Percentiles rank a stretch among this genome's conserved stretches.
These are phyloP conservation scores for Latrodectus hesperus DNA, from an alignment of 2,888 invertebrate species.

Conservation along the genomic window DNA sequence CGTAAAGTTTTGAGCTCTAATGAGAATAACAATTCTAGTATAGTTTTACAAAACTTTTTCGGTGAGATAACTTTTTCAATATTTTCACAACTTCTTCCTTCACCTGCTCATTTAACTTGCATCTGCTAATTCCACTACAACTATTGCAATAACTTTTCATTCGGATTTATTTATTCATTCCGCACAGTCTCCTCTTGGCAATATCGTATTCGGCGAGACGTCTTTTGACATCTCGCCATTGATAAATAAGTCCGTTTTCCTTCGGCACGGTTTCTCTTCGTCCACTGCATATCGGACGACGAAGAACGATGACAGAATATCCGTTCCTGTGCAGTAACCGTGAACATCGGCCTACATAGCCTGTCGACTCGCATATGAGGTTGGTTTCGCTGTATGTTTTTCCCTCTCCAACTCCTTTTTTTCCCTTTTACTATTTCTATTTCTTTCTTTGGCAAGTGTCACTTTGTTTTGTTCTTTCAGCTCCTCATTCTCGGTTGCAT, in stretches of 20 bases:
- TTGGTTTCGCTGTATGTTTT: not conserved
- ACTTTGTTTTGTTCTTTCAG: too few relatives aligned
- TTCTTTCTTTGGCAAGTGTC: slow-evolving; percentile 8
- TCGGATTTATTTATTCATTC: too few relatives aligned
- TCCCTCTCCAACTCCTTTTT: not conserved
- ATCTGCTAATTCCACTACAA: too few relatives aligned
- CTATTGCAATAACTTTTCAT: too few relatives aligned
- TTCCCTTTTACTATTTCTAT: not conserved
- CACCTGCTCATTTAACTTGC: too few relatives aligned
- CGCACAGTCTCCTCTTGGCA: not conserved
- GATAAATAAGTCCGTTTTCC: slow-evolving; percentile 6
- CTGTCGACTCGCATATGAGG: slow-evolving; percentile 39
- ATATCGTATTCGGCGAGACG: not conserved
- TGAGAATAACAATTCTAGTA: too few relatives aligned
- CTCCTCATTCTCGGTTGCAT: not conserved
- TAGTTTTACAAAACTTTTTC: too few relatives aligned
- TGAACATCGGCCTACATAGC: slow-evolving; percentile 39
- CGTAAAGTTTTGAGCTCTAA: too few relatives aligned
- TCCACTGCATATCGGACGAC: slow-evolving; percentile 13
- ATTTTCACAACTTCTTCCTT: too few relatives aligned
- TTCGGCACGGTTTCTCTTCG: not conserved
- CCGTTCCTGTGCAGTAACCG: slow-evolving; percentile 43
- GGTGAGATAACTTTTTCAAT: too few relatives aligned
- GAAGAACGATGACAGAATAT: slow-evolving; percentile 40
- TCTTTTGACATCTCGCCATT: slow-evolving; percentile 19